phyloP scores from a whole-genome alignment of 2,888 invertebrate genomes.

The Tillus elongatus region DNA sequence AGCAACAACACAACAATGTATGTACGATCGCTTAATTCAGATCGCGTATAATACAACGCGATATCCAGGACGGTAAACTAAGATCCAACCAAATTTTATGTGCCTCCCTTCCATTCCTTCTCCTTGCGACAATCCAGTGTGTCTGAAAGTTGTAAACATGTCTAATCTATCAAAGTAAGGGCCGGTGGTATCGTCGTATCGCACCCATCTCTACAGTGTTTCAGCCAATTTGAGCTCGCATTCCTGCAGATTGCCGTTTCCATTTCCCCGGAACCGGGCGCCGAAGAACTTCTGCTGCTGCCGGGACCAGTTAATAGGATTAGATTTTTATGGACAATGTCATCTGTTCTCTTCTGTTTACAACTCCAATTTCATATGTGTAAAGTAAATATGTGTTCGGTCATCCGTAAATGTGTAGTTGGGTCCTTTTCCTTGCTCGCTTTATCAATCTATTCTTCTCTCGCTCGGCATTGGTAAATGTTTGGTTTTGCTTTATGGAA shows the following conservation, averaged over 20 bases:
- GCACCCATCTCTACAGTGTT: conserved; percentile 26
- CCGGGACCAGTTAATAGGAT: conserved; percentile 38
- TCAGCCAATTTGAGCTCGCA: conserved; percentile 23
- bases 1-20: no score
- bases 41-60: no score
- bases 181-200: conserved; percentile 21
- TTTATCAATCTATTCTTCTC: no score
- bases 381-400: conserved; percentile 32
- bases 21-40: no score
- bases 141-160: conserved; percentile 26
- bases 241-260: conserved; percentile 27
- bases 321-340: conserved; percentile 42
- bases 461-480: no score
- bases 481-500: no score
- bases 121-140: conserved; percentile 21
- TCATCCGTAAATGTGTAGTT: conserved; percentile 20
- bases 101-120: no score
- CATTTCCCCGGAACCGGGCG: conserved; percentile 27
- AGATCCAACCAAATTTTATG: no score
- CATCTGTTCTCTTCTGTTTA: conserved; percentile 38
- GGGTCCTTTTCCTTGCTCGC: not conserved
- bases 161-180: conserved; percentile 30
- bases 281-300: conserved; percentile 29
- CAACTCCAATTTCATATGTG: conserved; percentile 31
- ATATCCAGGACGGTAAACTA: no score